Evolutionary conservation across 2,888 invertebrate genomes (phyloP).

Genomic region (Phortica okadai): DNA sequence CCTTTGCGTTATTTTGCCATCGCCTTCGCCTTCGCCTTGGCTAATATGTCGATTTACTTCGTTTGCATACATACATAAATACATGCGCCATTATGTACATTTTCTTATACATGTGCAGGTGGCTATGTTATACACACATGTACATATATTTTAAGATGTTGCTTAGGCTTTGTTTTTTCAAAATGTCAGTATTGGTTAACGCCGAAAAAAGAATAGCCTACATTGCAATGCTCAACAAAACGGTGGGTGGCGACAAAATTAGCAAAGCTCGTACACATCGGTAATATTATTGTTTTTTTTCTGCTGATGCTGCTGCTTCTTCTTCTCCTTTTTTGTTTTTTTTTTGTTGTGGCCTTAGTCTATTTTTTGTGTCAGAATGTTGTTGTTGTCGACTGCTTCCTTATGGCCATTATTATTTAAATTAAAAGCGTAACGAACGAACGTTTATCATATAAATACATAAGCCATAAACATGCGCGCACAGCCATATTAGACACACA

Average conservation of each 20-base stretch:
- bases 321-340: background rate
- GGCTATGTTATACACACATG: background rate
- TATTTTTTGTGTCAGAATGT: background rate
- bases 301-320: background rate
- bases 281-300: too few relatives aligned
- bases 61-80: conserved; percentile 6
- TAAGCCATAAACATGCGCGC: background rate
- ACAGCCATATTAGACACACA: background rate
- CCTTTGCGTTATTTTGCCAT: background rate
- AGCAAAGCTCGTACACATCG: too few relatives aligned
- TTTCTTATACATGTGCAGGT: background rate
- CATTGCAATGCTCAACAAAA: too few relatives aligned
- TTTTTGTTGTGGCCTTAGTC: background rate
- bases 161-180: too few relatives aligned
- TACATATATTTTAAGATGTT: background rate
- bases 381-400: background rate
- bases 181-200: too few relatives aligned
- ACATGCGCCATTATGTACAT: background rate
- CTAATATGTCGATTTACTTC: background rate
- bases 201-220: too few relatives aligned
- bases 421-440: background rate
- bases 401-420: background rate
- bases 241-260: too few relatives aligned
- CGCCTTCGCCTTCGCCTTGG: background rate
- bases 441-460: background rate